A percentile compares a stretch with the other conserved stretches of the same genome.
phyloP scores from a whole-genome alignment of 1,140 invertebrate species.

The Arctopsyche grandis region DNA sequence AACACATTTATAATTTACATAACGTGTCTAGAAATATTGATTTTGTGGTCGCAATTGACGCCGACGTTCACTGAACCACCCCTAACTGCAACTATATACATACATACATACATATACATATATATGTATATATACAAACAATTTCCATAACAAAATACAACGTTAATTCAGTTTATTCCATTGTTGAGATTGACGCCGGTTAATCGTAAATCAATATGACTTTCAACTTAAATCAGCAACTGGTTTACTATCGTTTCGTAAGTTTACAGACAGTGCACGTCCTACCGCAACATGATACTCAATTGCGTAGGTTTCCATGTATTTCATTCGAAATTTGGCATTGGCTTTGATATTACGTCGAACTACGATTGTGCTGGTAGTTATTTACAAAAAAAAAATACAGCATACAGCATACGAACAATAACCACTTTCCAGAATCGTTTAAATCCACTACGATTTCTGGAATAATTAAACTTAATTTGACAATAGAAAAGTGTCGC shows the following conservation, averaged over 20 bases:
- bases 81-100: not conserved
- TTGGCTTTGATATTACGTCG: too few relatives aligned
- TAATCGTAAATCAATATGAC: not conserved
- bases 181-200: not conserved
- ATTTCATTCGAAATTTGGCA: too few relatives aligned
- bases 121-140: too few relatives aligned
- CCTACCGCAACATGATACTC: not conserved
- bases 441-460: too few relatives aligned
- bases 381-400: too few relatives aligned
- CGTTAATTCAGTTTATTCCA: not conserved
- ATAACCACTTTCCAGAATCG: too few relatives aligned
- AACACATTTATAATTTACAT: conserved; percentile 31
- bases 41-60: conserved; percentile 26
- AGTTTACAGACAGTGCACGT: not conserved
- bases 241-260: not conserved
- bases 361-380: too few relatives aligned
- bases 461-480: too few relatives aligned
- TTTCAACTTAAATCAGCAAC: not conserved
- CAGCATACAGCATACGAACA: too few relatives aligned
- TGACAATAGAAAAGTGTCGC: too few relatives aligned
- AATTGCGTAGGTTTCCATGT: too few relatives aligned
- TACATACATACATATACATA: too few relatives aligned
- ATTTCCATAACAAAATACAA: not conserved
- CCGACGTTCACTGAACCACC: conserved; percentile 24
- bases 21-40: conserved; percentile 36